These are phyloP conservation scores for Catocala fraxini DNA, from an alignment of 2,888 invertebrate genomes.

Conservation along the genomic window DNA sequence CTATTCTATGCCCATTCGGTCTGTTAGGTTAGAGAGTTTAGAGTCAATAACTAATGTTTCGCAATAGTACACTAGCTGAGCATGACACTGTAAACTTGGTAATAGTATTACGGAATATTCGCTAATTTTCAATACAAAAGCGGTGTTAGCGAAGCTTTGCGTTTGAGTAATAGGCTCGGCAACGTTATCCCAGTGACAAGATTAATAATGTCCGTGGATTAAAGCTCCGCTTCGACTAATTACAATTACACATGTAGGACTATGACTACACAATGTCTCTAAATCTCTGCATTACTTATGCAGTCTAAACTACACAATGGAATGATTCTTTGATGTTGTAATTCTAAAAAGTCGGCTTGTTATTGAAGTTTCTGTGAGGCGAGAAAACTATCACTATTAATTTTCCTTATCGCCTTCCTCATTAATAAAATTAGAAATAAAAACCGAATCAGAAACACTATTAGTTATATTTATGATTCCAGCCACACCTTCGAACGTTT, in stretches of 20 bases:
- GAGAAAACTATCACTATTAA: constrained; percentile 12
- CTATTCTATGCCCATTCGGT: constrained; percentile 53
- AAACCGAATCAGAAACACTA: constrained; percentile 41
- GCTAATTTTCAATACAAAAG: constrained; percentile 51
- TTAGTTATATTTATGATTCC: constrained; percentile 51
- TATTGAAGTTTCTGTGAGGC: constrained; percentile 12
- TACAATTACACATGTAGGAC: background rate
- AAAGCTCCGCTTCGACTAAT: constrained; percentile 24
- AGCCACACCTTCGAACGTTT: constrained; percentile 54
- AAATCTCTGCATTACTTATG: too few species aligned
- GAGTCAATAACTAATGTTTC: constrained; percentile 66
- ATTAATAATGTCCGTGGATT: constrained; percentile 44
- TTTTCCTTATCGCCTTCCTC: constrained; percentile 21
- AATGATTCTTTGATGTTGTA: background rate
- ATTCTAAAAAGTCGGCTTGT: background rate
- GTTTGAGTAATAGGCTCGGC: constrained; percentile 37
- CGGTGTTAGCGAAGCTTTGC: constrained; percentile 32
- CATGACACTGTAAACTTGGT: constrained; percentile 54
- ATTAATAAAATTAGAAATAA: constrained; percentile 29
- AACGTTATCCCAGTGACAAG: constrained; percentile 22
- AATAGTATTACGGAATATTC: constrained; percentile 52
- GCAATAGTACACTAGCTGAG: constrained; percentile 57
- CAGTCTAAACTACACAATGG: too few species aligned
- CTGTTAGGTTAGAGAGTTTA: constrained; percentile 60
- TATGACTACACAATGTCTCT: background rate